Conservation (phyloP, 2,797 vertebrate species). For the Allobates femoralis region DNA sequence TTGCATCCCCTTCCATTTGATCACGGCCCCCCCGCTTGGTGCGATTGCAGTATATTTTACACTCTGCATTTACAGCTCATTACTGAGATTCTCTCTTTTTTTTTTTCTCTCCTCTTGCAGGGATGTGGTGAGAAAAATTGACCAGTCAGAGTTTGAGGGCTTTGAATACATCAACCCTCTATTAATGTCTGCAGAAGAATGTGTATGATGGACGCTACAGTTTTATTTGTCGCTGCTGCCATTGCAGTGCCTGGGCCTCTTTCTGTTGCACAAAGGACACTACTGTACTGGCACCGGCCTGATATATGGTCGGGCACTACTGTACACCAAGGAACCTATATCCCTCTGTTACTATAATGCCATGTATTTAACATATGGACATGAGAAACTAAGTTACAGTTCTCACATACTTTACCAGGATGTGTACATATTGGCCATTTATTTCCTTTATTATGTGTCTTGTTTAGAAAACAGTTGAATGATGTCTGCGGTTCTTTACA, state of each 20-base stretch:
- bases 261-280: conserved; percentile 60
- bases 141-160: conserved; percentile 98
- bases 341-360: conserved; percentile 19
- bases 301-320: conserved; percentile 6
- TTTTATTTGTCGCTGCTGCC: conserved; percentile 65
- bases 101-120: too few species aligned
- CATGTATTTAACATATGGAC: conserved; percentile 37
- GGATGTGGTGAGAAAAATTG: conserved; percentile 96
- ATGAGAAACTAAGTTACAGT: background rate
- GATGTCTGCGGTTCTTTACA: background rate
- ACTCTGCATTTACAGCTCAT: conserved; percentile 39
- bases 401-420: background rate
- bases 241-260: conserved; percentile 66
- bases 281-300: conserved; percentile 68
- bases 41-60: conserved; percentile 19
- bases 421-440: background rate
- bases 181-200: conserved; percentile 97
- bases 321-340: conserved; percentile 20
- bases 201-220: conserved; percentile 81
- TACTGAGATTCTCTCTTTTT: conserved; percentile 63
- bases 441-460: background rate
- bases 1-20: background rate
- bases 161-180: conserved; percentile 99
- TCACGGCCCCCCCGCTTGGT: conserved; percentile 22
- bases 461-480: background rate